Base-by-base conservation (phyloP, 2,797 vertebrate species). In the Hafferia zeledoni region DNA sequence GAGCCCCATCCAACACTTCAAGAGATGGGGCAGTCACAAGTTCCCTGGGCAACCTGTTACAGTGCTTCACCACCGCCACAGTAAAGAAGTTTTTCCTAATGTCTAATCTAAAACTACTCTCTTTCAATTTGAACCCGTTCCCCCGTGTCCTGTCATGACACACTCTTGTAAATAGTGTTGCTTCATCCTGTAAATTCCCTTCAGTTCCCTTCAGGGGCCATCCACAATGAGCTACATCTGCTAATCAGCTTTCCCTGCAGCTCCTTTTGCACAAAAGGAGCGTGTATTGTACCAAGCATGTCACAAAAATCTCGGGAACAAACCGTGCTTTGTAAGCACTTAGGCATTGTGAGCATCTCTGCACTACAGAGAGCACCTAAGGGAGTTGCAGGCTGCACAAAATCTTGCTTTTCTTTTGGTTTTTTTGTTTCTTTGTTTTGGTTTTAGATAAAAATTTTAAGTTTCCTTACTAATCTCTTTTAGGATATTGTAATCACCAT, bases 251-350 rank as follows among this genome's bases (percentile, higher is more conserved):
- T 16, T 22, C 10, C 9, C 19, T 16, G 47, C 3, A 5, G 5
- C 13, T 33, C 16, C 39, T 46, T 16, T 13, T 7, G 50, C 0
- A 1, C 49, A 0, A 14, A n/a, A 28, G 31, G 41, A 56, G 4
- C 7, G 2, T 0, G 18, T 8, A 3, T 3, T 3, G 53, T 9
- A 6, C 5, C 6, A 3, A 31, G 22, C 6, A 0, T 0, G 1
- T 5, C 35, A 5, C 69, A 13, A 12, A 76, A 56, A 39, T 5
- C 28, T 31, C n/a, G 0, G 13, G 15, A 16, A n/a, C 47, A 17
- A 55, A 3, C 6, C 2, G 11, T 20, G 16, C 43, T n/a, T 18
- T 19, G 35, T 41, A 8, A 37, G 18, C 2, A 0, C 5, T 55
- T 0, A 1, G 11, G 35, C 17, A 0, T 4, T 4, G 7, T 1